A percentile compares a stretch with the other conserved stretches of the same genome.
These are phyloP conservation scores for Triplophysa dalaica DNA, from an alignment of 2,113 vertebrate genomes.

Conservation along the genomic window DNA sequence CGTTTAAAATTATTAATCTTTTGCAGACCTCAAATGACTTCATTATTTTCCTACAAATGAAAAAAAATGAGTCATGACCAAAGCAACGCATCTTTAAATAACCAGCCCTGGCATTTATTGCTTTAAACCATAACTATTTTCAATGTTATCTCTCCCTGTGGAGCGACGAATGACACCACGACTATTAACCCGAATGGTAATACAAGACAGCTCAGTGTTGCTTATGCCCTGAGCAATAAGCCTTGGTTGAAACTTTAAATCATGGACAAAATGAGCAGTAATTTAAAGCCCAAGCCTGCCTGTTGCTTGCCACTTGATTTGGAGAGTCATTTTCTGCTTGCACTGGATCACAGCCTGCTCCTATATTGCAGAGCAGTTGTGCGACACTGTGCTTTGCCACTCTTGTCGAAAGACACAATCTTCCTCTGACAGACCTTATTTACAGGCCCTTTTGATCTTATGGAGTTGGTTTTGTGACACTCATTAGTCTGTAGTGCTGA, in stretches of 20 bases:
- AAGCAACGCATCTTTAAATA: background rate
- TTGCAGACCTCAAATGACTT: background rate
- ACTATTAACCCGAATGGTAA: slow-evolving; percentile 5
- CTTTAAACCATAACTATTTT: background rate
- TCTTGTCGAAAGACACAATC: slow-evolving; percentile 16
- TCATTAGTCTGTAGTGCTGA: slow-evolving; percentile 27
- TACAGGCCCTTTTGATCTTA: slow-evolving; percentile 48
- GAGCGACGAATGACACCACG: background rate
- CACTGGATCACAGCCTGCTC: background rate
- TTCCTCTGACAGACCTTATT: slow-evolving; percentile 38
- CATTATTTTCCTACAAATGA: background rate
- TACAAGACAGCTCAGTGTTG: background rate
- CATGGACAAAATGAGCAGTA: background rate
- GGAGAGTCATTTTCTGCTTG: slow-evolving; percentile 7
- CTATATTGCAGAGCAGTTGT: background rate
- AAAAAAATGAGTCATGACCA: background rate
- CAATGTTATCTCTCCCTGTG: background rate
- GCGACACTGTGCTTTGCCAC: slow-evolving; percentile 24
- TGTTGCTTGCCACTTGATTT: slow-evolving; percentile 6
- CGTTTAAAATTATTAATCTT: background rate
- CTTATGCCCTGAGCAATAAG: background rate
- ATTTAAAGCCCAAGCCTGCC: background rate
- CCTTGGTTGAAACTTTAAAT: background rate
- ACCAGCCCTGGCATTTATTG: background rate
- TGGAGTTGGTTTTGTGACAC: slow-evolving; percentile 4